Percentiles rank a stretch among this genome's conserved stretches.
Evolutionary conservation across 2,113 vertebrate species (phyloP).

Genomic region (Tiliqua scincoides): DNA sequence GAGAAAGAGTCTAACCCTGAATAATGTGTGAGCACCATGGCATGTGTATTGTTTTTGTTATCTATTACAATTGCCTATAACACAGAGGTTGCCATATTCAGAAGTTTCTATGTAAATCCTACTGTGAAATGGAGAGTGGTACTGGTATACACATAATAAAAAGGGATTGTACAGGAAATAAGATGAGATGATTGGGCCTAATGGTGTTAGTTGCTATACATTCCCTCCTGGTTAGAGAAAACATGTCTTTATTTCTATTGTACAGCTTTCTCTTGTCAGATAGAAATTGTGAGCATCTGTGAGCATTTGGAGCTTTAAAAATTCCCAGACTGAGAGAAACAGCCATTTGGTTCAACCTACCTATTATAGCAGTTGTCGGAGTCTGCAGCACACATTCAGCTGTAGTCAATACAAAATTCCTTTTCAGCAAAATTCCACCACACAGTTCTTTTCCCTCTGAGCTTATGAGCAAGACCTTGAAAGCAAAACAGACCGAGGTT

Average conservation of each 20-base stretch:
- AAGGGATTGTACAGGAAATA: background rate
- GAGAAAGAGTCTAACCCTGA: background rate
- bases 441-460: constrained; percentile 75
- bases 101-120: background rate
- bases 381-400: constrained; percentile 78
- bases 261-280: background rate
- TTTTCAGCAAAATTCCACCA: constrained; percentile 81
- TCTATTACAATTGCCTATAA: background rate
- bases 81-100: background rate
- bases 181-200: background rate
- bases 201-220: no score
- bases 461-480: constrained; percentile 80
- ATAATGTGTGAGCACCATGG: no score
- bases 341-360: constrained; percentile 67
- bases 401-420: constrained; percentile 80
- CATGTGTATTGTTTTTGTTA: background rate
- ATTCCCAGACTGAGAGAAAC: background rate
- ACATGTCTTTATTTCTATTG: no score
- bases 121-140: background rate
- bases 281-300: background rate
- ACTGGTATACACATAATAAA: background rate
- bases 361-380: constrained; percentile 53
- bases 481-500: background rate
- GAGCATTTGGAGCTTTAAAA: background rate
- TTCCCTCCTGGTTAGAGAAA: background rate